Conservation (phyloP, 2,113 vertebrate species). For the Pelecanoides urinatrix region DNA sequence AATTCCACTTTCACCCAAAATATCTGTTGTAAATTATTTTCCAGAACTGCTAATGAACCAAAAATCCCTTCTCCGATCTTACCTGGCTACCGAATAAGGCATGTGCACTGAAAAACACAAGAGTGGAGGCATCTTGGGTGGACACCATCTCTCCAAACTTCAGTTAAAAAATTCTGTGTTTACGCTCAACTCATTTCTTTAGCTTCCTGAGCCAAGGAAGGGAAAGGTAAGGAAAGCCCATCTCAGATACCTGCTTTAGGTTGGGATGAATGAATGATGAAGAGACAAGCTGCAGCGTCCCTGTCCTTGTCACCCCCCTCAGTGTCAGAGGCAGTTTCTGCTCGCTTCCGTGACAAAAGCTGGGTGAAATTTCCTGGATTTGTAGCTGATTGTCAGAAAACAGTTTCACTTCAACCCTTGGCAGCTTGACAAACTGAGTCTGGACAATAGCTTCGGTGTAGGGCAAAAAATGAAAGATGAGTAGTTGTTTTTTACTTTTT, state of each 20-base stretch:
- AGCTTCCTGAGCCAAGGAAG: background rate
- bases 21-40: background rate
- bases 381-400: background rate
- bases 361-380: background rate
- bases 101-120: background rate
- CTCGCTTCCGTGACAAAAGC: background rate
- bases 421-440: background rate
- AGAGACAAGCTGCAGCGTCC: background rate
- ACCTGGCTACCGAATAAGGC: background rate
- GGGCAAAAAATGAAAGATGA: background rate
- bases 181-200: background rate
- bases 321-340: background rate
- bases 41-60: background rate
- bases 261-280: background rate
- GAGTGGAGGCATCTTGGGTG: background rate
- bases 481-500: background rate
- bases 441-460: background rate
- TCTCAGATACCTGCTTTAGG: background rate
- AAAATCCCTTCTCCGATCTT: background rate
- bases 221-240: background rate
- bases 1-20: background rate
- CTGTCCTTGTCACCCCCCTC: background rate
- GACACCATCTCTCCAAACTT: background rate
- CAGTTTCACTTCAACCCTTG: background rate
- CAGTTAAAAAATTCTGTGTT: background rate